phyloP scores from a whole-genome alignment of 2,888 invertebrate genomes.

The Criorhina ranunculi region DNA sequence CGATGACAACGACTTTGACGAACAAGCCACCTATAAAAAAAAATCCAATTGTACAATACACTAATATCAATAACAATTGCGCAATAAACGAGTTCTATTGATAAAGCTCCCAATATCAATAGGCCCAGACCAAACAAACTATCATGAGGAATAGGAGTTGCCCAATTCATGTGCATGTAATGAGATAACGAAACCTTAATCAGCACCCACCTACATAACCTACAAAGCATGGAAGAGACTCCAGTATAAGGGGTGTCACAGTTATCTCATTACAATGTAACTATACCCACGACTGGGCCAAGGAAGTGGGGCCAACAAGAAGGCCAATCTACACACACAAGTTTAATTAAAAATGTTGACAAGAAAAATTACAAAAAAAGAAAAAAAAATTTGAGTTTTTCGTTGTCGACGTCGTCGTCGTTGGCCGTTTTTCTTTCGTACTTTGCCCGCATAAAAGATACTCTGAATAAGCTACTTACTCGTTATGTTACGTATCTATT shows the following conservation, averaged over 20 bases:
- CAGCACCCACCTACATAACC: conserved; percentile 27
- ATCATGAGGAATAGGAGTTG: conserved; percentile 18
- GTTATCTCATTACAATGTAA: conserved; percentile 50
- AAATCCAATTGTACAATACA: conserved; percentile 14
- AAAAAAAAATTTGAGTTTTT: conserved; percentile 23
- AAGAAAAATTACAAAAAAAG: conserved; percentile 24
- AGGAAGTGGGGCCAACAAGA: background rate
- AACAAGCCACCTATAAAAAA: conserved; percentile 16
- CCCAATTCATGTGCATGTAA: conserved; percentile 55
- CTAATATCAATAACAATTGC: conserved; percentile 19
- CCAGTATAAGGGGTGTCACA: conserved; percentile 15
- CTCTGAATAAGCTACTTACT: conserved; percentile 35
- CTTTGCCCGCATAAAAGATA: conserved; percentile 45
- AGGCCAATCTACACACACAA: conserved; percentile 10
- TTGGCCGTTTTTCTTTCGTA: conserved; percentile 5
- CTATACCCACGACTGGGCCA: conserved; percentile 5
- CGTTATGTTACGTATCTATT: background rate
- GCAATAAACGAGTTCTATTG: conserved; percentile 39
- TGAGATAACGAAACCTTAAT: conserved; percentile 50
- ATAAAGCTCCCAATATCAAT: conserved; percentile 32
- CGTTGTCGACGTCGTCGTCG: conserved; percentile 8
- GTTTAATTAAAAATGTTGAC: conserved; percentile 55
- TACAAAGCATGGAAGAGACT: background rate
- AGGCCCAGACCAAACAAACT: conserved; percentile 38
- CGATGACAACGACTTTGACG: background rate